phyloP scores from a whole-genome alignment of 2,888 invertebrate genomes.

The Portevinia maculata region DNA sequence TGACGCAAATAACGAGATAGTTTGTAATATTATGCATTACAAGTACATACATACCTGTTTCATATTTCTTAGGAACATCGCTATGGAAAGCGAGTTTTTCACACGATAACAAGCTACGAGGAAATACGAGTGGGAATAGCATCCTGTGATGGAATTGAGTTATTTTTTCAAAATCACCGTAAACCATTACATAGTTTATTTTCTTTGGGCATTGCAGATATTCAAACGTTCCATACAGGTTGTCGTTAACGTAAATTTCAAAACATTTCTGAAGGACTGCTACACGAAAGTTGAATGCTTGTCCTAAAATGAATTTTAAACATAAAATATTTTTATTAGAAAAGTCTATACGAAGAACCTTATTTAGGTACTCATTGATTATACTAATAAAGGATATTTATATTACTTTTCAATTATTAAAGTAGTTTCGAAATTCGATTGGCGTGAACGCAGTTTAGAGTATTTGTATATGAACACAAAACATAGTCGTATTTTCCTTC shows the following conservation, averaged over 20 bases:
- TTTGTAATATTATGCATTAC: neutral
- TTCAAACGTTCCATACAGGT: constrained; percentile 81
- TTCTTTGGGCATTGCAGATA: constrained; percentile 81
- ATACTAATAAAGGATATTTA: no score
- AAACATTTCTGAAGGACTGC: constrained; percentile 82
- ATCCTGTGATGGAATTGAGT: constrained; percentile 82
- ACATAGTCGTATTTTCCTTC: no score
- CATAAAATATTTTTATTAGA: neutral
- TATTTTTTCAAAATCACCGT: constrained; percentile 82
- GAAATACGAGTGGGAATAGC: constrained; percentile 81
- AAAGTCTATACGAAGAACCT: neutral
- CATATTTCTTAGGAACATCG: constrained; percentile 81
- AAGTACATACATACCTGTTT: constrained; percentile 77
- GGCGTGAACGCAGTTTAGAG: no score
- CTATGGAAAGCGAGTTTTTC: constrained; percentile 82
- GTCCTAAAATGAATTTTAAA: constrained; percentile 75
- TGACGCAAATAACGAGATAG: neutral
- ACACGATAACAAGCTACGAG: constrained; percentile 78
- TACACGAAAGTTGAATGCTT: constrained; percentile 81
- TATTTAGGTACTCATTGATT: neutral
- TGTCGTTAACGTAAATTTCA: constrained; percentile 82
- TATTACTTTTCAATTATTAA: no score
- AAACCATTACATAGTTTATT: constrained; percentile 80
- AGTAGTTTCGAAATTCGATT: no score
- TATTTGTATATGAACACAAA: no score